Conservation (phyloP, 30 jellyfish, hydroid and myxozoan genomes). For the Chironex yamaguchii region DNA sequence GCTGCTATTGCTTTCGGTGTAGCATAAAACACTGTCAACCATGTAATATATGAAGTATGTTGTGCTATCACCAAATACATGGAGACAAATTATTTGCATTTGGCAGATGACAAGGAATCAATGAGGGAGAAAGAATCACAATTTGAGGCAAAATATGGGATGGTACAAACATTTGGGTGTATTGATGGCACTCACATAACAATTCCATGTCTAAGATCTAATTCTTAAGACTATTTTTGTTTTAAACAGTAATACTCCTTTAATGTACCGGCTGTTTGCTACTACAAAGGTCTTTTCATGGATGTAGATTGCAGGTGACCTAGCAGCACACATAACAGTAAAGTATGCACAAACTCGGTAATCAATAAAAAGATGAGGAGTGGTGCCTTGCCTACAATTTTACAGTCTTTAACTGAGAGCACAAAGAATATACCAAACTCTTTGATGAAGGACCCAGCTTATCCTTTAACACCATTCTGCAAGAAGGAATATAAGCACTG, state of each 20-base stretch:
- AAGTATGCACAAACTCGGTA: constrained; percentile 68
- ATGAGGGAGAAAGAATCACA: constrained; percentile 61
- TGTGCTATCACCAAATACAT: constrained; percentile 47
- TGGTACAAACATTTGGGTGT: constrained; percentile 74
- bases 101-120: constrained; percentile 44
- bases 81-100: constrained; percentile 60
- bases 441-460: constrained; percentile 82
- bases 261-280: constrained; percentile 80
- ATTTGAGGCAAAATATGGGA: constrained; percentile 68
- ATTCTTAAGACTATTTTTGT: constrained; percentile 40
- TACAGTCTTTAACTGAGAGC: constrained; percentile 44
- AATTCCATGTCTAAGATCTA: constrained; percentile 6
- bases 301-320: constrained; percentile 87
- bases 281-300: constrained; percentile 74
- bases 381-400: constrained; percentile 51
- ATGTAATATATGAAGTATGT: constrained; percentile 50
- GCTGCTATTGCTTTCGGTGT: constrained; percentile 74
- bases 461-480: constrained; percentile 78
- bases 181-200: constrained; percentile 81
- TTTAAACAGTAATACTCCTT: constrained; percentile 60
- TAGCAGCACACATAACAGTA: constrained; percentile 71
- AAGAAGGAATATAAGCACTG: constrained; percentile 61
- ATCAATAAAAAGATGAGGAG: constrained; percentile 45
- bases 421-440: constrained; percentile 59
- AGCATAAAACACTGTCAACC: constrained; percentile 58